phyloP scores from a whole-genome alignment of 2,113 vertebrate genomes.

The Lucifuga dentata region DNA sequence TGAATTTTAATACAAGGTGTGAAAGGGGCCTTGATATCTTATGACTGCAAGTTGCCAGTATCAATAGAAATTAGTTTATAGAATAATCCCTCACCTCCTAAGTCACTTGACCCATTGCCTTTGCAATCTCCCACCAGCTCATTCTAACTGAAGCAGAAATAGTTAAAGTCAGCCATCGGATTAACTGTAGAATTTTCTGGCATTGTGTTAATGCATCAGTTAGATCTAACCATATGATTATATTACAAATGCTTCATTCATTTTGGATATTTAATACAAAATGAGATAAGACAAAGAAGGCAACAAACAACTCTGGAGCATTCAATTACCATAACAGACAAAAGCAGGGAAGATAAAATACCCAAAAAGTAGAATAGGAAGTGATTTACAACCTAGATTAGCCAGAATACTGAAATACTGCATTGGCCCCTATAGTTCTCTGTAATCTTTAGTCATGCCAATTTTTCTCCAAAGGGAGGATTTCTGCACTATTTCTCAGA shows the following conservation, averaged over 20 bases:
- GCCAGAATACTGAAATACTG: slow-evolving; percentile 24
- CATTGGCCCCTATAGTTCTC: slow-evolving; percentile 20
- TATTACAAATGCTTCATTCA: neutral
- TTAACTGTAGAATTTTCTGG: neutral
- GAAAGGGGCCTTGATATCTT: too few species aligned
- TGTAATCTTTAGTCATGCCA: slow-evolving; percentile 44
- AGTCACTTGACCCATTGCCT: slow-evolving; percentile 1
- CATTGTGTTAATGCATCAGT: neutral
- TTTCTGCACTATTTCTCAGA: slow-evolving; percentile 60
- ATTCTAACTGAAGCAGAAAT: slow-evolving; percentile 18
- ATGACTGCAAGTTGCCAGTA: neutral
- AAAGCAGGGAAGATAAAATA: neutral
- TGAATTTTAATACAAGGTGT: too few species aligned
- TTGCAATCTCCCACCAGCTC: neutral
- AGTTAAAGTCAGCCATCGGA: neutral
- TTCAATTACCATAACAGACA: neutral
- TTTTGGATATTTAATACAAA: neutral
- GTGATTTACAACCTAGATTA: slow-evolving; percentile 25
- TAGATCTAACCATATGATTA: neutral
- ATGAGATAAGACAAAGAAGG: neutral
- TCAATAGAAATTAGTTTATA: slow-evolving; percentile 2
- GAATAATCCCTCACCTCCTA: slow-evolving; percentile 5
- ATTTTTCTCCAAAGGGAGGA: slow-evolving; percentile 47
- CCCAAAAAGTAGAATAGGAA: neutral
- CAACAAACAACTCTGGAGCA: too few species aligned